Percentiles rank a stretch among this genome's conserved stretches.
These are phyloP conservation scores for Standfussiana lucernea DNA, from an alignment of 2,888 invertebrate species.

Conservation along the genomic window DNA sequence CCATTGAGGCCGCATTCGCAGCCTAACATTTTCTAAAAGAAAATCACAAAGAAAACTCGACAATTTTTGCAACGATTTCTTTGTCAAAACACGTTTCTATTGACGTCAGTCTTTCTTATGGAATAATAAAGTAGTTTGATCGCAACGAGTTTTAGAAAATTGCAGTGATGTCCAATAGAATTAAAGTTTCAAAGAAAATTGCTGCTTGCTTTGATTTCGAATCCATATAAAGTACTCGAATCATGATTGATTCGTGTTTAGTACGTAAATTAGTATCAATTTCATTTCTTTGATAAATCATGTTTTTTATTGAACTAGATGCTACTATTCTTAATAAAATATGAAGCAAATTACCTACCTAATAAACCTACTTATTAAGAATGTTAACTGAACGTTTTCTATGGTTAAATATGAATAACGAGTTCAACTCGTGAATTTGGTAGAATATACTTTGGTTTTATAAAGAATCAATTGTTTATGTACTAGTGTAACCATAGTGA, in stretches of 20 bases:
- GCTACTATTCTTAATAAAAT: not conserved
- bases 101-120: constrained; percentile 20
- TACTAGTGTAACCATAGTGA: not conserved
- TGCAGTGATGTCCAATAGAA: constrained; percentile 58
- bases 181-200: constrained; percentile 60
- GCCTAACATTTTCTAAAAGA: constrained; percentile 78
- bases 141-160: constrained; percentile 46
- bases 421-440: not conserved
- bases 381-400: not conserved
- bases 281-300: constrained; percentile 16
- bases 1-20: constrained; percentile 71
- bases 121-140: constrained; percentile 49
- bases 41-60: constrained; percentile 79
- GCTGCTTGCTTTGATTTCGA: constrained; percentile 54
- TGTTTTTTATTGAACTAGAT: constrained; percentile 17
- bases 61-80: constrained; percentile 68
- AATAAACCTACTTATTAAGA: not conserved
- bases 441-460: not conserved
- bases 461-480: not conserved
- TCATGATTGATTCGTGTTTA: constrained; percentile 9
- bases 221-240: constrained; percentile 33
- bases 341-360: not conserved
- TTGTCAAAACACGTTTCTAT: constrained; percentile 52
- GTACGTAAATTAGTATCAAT: constrained; percentile 22
- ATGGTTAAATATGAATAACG: not conserved